These are phyloP conservation scores for Pollicipes pollicipes DNA, from an alignment of 1,140 invertebrate species.

Conservation along the genomic window DNA sequence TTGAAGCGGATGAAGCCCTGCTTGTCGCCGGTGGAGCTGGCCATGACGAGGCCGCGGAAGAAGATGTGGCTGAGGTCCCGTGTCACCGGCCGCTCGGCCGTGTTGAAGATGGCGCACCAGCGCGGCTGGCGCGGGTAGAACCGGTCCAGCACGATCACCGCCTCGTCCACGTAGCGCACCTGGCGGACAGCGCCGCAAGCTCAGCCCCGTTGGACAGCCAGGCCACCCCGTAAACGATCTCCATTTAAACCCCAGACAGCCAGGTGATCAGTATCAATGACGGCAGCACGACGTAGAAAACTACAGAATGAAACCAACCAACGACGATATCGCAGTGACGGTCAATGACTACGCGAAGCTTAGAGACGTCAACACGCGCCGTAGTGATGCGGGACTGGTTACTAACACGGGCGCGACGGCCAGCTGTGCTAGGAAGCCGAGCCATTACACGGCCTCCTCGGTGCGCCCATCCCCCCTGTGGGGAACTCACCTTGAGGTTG, in stretches of 20 bases:
- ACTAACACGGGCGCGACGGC: too few species aligned
- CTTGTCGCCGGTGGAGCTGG: conserved; percentile 14
- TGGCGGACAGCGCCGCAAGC: conserved; percentile 8
- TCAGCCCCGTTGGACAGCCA: neutral
- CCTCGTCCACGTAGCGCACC: conserved; percentile 30
- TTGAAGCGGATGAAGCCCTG: conserved; percentile 15
- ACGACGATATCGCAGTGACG: neutral
- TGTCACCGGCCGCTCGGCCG: conserved; percentile 36
- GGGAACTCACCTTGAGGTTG: conserved; percentile 16
- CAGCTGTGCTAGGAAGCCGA: too few species aligned
- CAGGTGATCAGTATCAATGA: neutral
- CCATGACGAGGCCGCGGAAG: conserved; percentile 51
- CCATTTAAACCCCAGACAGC: neutral
- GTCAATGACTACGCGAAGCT: too few species aligned
- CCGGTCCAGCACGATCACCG: conserved; percentile 49
- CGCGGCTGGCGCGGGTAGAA: conserved; percentile 54
- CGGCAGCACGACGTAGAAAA: neutral
- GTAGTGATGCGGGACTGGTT: too few species aligned
- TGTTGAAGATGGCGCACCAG: conserved; percentile 50
- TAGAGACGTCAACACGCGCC: too few species aligned
- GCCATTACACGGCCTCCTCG: too few species aligned
- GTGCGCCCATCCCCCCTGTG: too few species aligned
- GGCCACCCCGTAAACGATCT: neutral
- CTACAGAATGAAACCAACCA: neutral
- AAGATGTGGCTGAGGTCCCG: conserved; percentile 51